Evolutionary conservation across 2,797 vertebrate species (phyloP), one percentile per base, ranked within the genome.

Genomic region (Alosa sapidissima): DNA sequence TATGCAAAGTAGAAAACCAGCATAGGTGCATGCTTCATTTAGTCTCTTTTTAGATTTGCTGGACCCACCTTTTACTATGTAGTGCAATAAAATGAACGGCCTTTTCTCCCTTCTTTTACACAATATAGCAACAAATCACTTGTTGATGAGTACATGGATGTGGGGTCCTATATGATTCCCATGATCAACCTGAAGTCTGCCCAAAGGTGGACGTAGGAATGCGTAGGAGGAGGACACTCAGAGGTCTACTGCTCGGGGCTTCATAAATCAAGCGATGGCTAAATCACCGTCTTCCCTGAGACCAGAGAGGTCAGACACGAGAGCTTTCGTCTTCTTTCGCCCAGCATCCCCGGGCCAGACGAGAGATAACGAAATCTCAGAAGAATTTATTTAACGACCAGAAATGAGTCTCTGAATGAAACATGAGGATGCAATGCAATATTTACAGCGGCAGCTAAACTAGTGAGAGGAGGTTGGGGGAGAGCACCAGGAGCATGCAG

Each of bases 151-250:
- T 19, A 4, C 48, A 11, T 51, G 49, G 8, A 10, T 62, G 33
- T 75, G 68, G 19, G 33, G 13, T 36, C 24, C 28, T 72, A 7
- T 36, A 16, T 72, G 33, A 0, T 45, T 45, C 8, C 14, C 41
- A 21, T 47, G 72, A 16, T 47, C 68, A 75, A 0, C 16, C 36
- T 78, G 72, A 78, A 8, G 41, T 47, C 1, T 16, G 41, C 41
- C 41, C 5, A 47, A 5, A 21, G 36, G 19, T 36, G 68, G 54
- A 62, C 3, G 36, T 36, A 89, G 81, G 85, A 88, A 90, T 88
- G 87, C 87, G 87, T 81, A 84, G 86, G 85, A 85, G 72, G 72
- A 78, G 81, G 83, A 85, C 87, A 16, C 85, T 82, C 83, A 89
- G 81, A 84, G 83, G 85, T 81, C 85, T 58, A 60, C 85, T 47